Base-by-base conservation (phyloP, 2,797 vertebrate species). In the Enteromius argenteus region DNA sequence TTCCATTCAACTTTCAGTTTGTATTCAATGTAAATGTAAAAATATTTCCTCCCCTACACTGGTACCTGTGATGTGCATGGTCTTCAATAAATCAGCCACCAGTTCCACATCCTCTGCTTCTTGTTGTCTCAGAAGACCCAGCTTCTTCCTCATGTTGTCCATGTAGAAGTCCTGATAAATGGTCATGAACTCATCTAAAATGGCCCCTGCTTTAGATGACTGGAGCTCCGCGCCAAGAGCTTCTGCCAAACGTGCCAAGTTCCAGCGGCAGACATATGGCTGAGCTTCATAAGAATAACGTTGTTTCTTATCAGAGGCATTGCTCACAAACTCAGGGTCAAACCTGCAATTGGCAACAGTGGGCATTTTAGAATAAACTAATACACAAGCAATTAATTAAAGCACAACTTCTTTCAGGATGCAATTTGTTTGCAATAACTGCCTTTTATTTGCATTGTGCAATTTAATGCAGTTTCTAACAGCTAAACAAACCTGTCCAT, bases 311-410 rank as follows among this genome's bases (percentile, higher is more conserved):
- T 97, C 96, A 0, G 96, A 97, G 10, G 92, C 94, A 7, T 96
- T 97, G 92, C 96, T 96, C 37, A 96, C 81, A 4, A 95, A 95
- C 71, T 95, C 94, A n/a, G 96, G 96, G 89, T 97, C 95, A 0
- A 96, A 96, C 81, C 96, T 97, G 82, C 27, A 53, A 10, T 37
- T 82, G 10, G 32, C 56, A 32, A 19, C 62, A 66, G 32, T 35
- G 42, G 3, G 5, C 32, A 35, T 66, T 66, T 35, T 66, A 64
- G 62, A 35, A 32, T 7, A 7, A 23, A 60, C 3, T 46, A 27
- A 32, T 15, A 19, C n/a, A 39, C 39, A 64, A 37, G 44, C 27
- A 72, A 35, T 11, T 21, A 46, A 7, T 15, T 19, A 35, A 42
- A 42, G 5, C 35, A 39, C 66, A 68, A n/a, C 10, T 13, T 39